Base-by-base conservation (phyloP, 2,113 vertebrate genomes). In the Odontesthes bonariensis region DNA sequence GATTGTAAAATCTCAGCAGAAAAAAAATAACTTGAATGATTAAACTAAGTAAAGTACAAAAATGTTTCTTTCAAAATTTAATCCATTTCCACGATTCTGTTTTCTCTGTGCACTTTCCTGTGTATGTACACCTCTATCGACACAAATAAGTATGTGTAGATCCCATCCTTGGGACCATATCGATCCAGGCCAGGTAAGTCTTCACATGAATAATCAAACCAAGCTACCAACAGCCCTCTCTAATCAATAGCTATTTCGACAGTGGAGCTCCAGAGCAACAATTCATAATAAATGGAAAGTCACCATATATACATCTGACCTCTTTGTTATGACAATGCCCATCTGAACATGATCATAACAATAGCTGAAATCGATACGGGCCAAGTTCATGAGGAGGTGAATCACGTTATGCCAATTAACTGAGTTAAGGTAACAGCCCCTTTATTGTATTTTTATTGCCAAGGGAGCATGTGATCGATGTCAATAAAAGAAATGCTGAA, bases 221-320 rank as follows among this genome's bases (percentile, higher is more conserved):
- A 49, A 64, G 73, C 81, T 77, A 85, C 84, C 74, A 75, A 71
- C 83, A 62, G 78, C 83, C 33, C 73, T 61, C 79, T 77, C 90
- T 88, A 85, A 92, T 92, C 92, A 92, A 93, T 93, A 92, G 64
- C 81, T 88, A 89, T 90, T 92, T 86, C 54, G 32, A 84, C 83
- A 91, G 81, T 65, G 42, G 35, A 35, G 75, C 70, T 82, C 68
- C 73, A 68, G 46, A 86, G 83, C 75, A 77, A 86, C 90, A 79
- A 89, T 86, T 91, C 84, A 86, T 88, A 90, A 90, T 89, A 87
- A 89, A 92, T 88, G 54, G 67, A 88, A 83, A 82, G 65, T 65
- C 76, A 73, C 75, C 81, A 71, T 86, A 84, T 82, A 89, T 86
- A 89, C 80, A 90, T 74, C 77, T 88, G 87, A 89, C 91, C 89